A percentile compares a stretch with the other conserved stretches of the same genome.
Conservation (phyloP, 2,888 invertebrate species). For the Himalopsyche tibetana region DNA sequence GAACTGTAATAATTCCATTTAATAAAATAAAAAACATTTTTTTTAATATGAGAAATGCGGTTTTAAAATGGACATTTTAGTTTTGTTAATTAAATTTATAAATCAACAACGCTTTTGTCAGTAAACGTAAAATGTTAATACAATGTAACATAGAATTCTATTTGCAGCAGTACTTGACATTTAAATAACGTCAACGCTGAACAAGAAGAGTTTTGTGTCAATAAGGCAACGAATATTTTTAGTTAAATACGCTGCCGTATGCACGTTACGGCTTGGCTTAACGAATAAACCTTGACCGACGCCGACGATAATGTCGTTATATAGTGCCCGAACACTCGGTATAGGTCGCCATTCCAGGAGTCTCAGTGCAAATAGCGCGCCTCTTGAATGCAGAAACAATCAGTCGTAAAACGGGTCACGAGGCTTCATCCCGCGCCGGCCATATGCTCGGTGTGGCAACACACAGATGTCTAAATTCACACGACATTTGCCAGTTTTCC, state of each 20-base stretch:
- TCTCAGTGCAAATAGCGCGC: conserved; percentile 15
- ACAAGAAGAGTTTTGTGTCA: not conserved
- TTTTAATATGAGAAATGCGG: too few species aligned
- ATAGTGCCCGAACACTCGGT: not conserved
- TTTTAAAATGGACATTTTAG: too few species aligned
- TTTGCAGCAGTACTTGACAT: too few species aligned
- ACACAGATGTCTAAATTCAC: conserved; percentile 21
- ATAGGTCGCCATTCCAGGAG: conserved; percentile 16
- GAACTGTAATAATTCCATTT: too few species aligned
- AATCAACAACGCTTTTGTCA: too few species aligned
- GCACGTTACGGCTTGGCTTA: conserved; percentile 28
- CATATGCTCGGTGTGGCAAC: not conserved
- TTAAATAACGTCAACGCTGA: too few species aligned
- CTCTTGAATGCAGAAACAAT: conserved; percentile 29
- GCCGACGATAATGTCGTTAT: conserved; percentile 29
- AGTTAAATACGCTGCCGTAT: conserved; percentile 27
- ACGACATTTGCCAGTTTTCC: conserved; percentile 12
- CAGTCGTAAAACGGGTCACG: conserved; percentile 3
- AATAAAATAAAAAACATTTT: too few species aligned
- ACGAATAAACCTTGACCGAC: conserved; percentile 49
- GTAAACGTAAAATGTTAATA: too few species aligned
- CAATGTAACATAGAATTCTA: too few species aligned
- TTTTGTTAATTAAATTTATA: too few species aligned
- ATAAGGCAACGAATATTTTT: not conserved
- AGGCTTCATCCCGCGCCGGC: not conserved